Base-by-base conservation (phyloP, 2,888 invertebrate species). In the Sminthurinus aureus region DNA sequence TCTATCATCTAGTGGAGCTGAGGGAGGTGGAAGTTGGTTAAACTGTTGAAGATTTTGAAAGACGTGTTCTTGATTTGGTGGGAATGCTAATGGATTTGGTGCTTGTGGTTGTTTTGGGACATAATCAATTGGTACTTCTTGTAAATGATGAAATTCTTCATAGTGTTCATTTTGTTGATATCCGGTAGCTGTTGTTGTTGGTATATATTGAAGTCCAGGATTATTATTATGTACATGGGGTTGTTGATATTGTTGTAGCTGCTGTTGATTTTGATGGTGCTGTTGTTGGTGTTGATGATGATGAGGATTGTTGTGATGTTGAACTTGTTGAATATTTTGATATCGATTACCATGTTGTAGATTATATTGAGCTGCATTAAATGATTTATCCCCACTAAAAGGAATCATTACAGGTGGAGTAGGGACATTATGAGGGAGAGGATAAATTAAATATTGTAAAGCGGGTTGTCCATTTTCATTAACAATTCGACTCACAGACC, bases 381-480 rank as follows among this genome's bases (percentile, higher is more conserved):
- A 22, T 81, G 84, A 8, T 85, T 73, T 69, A 20, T 22, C 69
- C 1, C 69, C 69, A 69, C n/a, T 69, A 22, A 69, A 69, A 20
- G 18, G 86, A 85, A 51, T 87, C 87, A 50, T 84, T 6, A 64
- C 71, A 12, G 88, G 87, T 26, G 87, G 88, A 0, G 88, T 87
- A 15, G 88, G 88, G 11, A 84, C 86, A 58, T 82, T 86, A 58
- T 86, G 82, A 8, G 87, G 86, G 0, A 85, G 67, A 12, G 87
- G 86, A 52, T 87, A 87, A 69, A 88, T 86, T 9, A 87, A 74
- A 76, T 88, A 88, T 81, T 88, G 87, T 0, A 88, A 82, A 0
- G 87, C 85, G 0, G 86, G 85, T 24, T 87, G 84, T 24, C 87
- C 87, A 64, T 86, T 66, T 3, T 85, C 83, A 26, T 87, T 84